Percentiles rank a stretch among this genome's conserved stretches.
These are phyloP conservation scores for Apostichopus leukothele DNA, from an alignment of 53 echinoderm and acorn worm species.

Conservation along the genomic window DNA sequence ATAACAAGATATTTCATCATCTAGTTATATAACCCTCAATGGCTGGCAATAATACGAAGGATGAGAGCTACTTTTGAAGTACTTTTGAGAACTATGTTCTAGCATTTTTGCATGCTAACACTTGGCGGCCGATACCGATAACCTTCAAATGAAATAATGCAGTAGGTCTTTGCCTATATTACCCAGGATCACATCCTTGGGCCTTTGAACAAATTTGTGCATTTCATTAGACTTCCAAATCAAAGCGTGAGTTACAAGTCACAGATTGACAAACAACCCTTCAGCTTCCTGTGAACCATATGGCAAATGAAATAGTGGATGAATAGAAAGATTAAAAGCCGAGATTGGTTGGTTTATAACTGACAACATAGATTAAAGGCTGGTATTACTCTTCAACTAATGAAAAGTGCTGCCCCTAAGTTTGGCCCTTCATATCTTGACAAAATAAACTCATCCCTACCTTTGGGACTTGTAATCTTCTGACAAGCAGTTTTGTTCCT, in stretches of 20 bases:
- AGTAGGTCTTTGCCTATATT: background rate
- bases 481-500: conserved; percentile 23
- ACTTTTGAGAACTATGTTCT: no score
- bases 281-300: background rate
- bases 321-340: conserved; percentile 40
- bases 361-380: conserved; percentile 38
- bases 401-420: conserved; percentile 23
- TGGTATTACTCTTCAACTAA: conserved; percentile 39
- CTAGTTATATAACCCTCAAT: no score
- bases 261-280: conserved; percentile 3
- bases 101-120: no score
- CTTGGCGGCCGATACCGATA: no score
- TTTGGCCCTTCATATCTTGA: conserved; percentile 37
- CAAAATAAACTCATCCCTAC: conserved; percentile 36
- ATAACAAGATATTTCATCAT: no score
- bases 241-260: conserved; percentile 10
- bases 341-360: conserved; percentile 45
- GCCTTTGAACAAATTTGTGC: background rate
- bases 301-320: background rate
- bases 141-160: background rate
- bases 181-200: background rate
- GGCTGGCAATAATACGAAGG: no score
- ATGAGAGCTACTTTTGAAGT: no score
- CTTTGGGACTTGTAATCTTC: conserved; percentile 34
- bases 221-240: background rate